Base-by-base conservation (phyloP, 2,888 invertebrate genomes). In the Corythucha ciliata region DNA sequence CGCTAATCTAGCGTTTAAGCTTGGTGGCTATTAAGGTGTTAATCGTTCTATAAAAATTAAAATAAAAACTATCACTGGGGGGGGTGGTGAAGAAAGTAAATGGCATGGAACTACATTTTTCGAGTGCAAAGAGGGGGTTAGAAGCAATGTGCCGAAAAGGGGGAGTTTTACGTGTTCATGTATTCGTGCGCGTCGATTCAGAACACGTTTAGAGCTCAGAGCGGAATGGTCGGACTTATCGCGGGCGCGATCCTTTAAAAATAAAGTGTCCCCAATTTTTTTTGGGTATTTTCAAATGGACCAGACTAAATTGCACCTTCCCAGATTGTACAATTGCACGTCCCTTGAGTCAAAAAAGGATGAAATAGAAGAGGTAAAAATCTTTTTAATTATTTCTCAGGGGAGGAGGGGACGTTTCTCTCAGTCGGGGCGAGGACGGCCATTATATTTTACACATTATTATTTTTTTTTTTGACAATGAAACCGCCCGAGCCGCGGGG, bases 311-410 rank as follows among this genome's bases (percentile, higher is more conserved):
- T 60, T 67, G 59, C 65, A 66, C 58, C 61, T 67, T 60, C 82
- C 83, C 67, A 83, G 81, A 74, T 76, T 88, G 72, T 85, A 87
- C 74, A 74, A 80, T 74, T 81, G 81, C 70, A 80, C 83, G 68
- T 77, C 80, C 68, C 81, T 88, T 70, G 88, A 88, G 77, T 81
- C 80, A 75, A 85, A 60, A 58, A 61, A 82, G 80, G 88, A 88
- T 75, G 88, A 89, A 71, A 77, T 83, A 70, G 88, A 88, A 70
- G 88, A 88, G 86, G 88, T 88, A 81, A 76, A 69, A 68, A 67
- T 62, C 63, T 64, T 66, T 72, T 68, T 58, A 67, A 69, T 64
- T 65, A 46, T 55, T 46, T 51, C 47, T 51, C 56, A 57, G 51
- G 40, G 45, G 46, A 33, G 36, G 49, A 49, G 46, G n/a, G n/a